Conservation (phyloP, 2,113 vertebrate genomes). For the Collichthys lucidus region DNA sequence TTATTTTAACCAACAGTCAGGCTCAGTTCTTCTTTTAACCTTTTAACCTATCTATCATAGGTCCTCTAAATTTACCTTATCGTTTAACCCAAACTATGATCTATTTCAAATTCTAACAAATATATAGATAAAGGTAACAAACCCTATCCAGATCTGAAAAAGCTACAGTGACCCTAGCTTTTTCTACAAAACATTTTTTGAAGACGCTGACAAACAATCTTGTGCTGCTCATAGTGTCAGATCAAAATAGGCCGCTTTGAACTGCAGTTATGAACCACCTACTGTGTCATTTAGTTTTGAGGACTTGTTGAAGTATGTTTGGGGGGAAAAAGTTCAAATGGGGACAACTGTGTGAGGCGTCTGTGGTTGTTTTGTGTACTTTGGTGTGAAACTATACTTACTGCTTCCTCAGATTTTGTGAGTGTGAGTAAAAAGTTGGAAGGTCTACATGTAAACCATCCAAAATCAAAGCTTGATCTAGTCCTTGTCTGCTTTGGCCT, state of each 20-base stretch:
- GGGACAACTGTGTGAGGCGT: neutral
- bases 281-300: neutral
- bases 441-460: conserved; percentile 27
- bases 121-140: neutral
- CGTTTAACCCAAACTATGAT: neutral
- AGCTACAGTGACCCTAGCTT: neutral
- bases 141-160: neutral
- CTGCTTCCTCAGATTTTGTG: neutral
- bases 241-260: neutral
- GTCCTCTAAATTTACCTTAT: too few relatives aligned
- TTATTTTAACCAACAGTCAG: neutral
- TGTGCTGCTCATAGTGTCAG: neutral
- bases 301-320: neutral
- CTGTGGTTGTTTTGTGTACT: neutral
- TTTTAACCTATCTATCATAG: neutral
- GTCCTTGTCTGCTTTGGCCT: conserved; percentile 13
- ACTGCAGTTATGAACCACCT: neutral
- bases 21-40: neutral
- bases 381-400: neutral
- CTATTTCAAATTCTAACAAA: neutral
- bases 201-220: neutral
- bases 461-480: conserved; percentile 48
- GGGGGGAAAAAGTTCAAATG: neutral
- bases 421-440: conserved; percentile 1
- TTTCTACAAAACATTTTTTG: neutral